Evolutionary conservation across 2,113 vertebrate species (phyloP).

Genomic region (Fukomys damarensis): DNA sequence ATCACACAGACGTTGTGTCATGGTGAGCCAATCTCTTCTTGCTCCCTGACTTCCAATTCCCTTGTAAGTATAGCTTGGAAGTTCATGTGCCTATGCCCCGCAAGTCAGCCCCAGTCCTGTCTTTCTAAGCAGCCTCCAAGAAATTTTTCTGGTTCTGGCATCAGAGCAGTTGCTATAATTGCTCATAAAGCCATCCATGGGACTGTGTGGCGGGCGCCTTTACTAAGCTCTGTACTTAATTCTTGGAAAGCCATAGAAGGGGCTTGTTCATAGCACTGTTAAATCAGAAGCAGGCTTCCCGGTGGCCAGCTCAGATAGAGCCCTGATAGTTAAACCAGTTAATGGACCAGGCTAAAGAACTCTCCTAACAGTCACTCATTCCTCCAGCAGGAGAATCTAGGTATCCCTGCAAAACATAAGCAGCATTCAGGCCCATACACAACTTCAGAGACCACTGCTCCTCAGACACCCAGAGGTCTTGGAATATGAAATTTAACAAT

Average conservation of each 20-base stretch:
- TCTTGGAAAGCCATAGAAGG: constrained; percentile 74
- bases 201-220: constrained; percentile 59
- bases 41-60: background rate
- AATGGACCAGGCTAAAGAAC: constrained; percentile 57
- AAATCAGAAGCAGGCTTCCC: constrained; percentile 77
- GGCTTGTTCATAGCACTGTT: constrained; percentile 59
- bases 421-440: fast-evolving
- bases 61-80: background rate
- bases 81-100: background rate
- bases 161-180: constrained; percentile 23
- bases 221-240: constrained; percentile 75
- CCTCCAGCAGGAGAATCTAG: background rate
- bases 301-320: constrained; percentile 46
- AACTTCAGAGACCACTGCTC: background rate
- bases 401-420: background rate
- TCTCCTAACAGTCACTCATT: background rate
- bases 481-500: background rate
- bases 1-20: background rate
- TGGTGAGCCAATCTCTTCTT: background rate
- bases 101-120: background rate
- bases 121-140: constrained; percentile 42
- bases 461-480: background rate
- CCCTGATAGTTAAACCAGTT: constrained; percentile 54
- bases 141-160: constrained; percentile 50
- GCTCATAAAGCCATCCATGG: constrained; percentile 56